Evolutionary conservation across 2,113 vertebrate genomes (phyloP).

Genomic region (Pseudorhombus dupliciocellatus): DNA sequence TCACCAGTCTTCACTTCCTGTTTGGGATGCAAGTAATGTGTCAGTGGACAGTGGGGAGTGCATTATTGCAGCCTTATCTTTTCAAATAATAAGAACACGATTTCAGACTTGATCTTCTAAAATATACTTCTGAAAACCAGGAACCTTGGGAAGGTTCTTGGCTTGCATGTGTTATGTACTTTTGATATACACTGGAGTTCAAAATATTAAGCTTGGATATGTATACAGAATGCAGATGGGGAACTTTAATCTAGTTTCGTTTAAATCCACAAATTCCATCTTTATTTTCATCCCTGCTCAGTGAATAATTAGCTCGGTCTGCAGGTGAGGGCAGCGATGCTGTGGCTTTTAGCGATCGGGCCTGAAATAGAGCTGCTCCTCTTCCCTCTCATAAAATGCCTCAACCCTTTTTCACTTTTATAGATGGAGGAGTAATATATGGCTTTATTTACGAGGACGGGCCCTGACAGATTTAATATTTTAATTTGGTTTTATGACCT

Average conservation of each 20-base stretch:
- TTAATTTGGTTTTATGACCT: conserved; percentile 83
- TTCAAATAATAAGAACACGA: no score
- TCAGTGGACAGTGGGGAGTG: background rate
- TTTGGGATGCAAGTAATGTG: background rate
- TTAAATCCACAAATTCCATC: background rate
- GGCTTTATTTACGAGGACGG: conserved; percentile 81
- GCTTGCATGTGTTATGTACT: no score
- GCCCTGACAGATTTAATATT: conserved; percentile 85
- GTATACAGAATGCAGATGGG: no score
- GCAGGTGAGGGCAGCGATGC: conserved; percentile 60
- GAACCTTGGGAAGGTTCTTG: no score
- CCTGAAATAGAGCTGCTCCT: conserved; percentile 61
- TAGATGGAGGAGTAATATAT: conserved; percentile 77
- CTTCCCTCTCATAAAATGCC: conserved; percentile 68
- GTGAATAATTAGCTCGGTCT: conserved; percentile 74
- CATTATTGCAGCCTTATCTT: background rate
- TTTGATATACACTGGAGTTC: no score
- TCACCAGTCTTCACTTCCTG: no score
- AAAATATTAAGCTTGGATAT: no score
- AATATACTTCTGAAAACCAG: background rate
- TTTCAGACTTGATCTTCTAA: no score
- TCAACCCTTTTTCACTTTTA: conserved; percentile 78
- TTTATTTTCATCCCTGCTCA: conserved; percentile 34
- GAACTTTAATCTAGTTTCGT: background rate
- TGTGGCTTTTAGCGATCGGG: conserved; percentile 59